Evolutionary conservation across 1,140 invertebrate genomes (phyloP), one percentile per base, ranked within the genome.

Genomic region (Ganaspis sp.): DNA sequence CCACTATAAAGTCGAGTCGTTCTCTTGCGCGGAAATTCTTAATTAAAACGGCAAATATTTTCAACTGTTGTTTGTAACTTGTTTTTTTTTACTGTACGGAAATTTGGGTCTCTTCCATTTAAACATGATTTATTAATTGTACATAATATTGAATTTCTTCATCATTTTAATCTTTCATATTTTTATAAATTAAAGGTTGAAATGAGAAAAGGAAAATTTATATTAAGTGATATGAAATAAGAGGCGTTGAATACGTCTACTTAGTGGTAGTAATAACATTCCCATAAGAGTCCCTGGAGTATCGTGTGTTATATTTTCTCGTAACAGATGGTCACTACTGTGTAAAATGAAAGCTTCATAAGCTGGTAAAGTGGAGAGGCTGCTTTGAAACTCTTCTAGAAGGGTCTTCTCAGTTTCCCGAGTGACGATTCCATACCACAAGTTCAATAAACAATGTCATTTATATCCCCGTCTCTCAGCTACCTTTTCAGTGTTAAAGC

Each of bases 391-490:
- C 58, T 34, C 12, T 64, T 64, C 4, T 15, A 26, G 12, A 11
- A 64, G 58, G 58, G 58, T 64, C 58, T 64, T 34, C 58, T 1
- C 23, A 64, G 11, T 29, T 26, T n/a, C 26, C 58, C 23, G 58
- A 64, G 21, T 29, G 58, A 64, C 58, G 21, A 29, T 64, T 64
- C 23, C 58, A 29, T 29, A 64, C 58, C 58, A 64, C 58, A 64
- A 64, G 58, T 64, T 64, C 58, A 64, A 64, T 64, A 64, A 64
- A 64, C 58, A 64, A 64, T 64, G 58, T 64, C 23, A 64, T 64
- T 64, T 64, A 64, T 64, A 64, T 64, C 58, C 58, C 58, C n/a
- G 23, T 29, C 12, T 26, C 58, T 29, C 26, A 64, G 58, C 23
- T 64, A 64, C 12, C 23, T 34, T 64, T 64, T 64, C 19, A 26